Evolutionary conservation across 2,797 vertebrate species (phyloP), one percentile per base, ranked within the genome.

Genomic region (Cossypha caffra): DNA sequence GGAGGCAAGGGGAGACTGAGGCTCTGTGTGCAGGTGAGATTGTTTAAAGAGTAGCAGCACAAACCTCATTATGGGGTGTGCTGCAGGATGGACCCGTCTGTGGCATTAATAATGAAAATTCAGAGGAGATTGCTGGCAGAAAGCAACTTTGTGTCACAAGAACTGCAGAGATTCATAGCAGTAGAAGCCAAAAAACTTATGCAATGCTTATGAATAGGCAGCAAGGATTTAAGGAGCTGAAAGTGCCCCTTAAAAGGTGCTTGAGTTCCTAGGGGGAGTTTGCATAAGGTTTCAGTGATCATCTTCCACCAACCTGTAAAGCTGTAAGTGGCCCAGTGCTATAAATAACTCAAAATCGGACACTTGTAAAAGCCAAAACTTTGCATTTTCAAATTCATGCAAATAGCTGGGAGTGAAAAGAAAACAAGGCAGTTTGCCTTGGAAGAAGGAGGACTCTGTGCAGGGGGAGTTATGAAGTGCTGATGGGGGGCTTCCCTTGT

Each of bases 321-420:
- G 45, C 33, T 2, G 0, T 3, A 45, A 90, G 33, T 47, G 54
- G 8, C 37, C 35, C 0, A 0, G 16, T 50, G 58, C 57, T 52
- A 37, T 16, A 42, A 90, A 77, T 29, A 19, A 10, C 11, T 71
- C 24, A 23, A 11, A 63, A 59, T 0, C 8, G 40, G 52, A 35
- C 13, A 3, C 10, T 28, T 50, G 8, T 10, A 21, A 57, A 55
- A 48, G 10, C 20, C 6, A 18, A 25, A 69, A 16, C 38, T 62
- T 47, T 57, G 9, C 2, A 5, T 28, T 52, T 64, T 35, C 26
- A 10, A 10, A 35, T 35, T 24, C 1, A 0, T 7, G 48, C 8
- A 20, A 67, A 59, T 17, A 57, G 28, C 28, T 93, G 71, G 29
- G 50, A 74, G 28, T 11, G n/a, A 40, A 50, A 57, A 62, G 59